Evolutionary conservation across 2,113 vertebrate species (phyloP).

Genomic region (Bubo scandiacus): DNA sequence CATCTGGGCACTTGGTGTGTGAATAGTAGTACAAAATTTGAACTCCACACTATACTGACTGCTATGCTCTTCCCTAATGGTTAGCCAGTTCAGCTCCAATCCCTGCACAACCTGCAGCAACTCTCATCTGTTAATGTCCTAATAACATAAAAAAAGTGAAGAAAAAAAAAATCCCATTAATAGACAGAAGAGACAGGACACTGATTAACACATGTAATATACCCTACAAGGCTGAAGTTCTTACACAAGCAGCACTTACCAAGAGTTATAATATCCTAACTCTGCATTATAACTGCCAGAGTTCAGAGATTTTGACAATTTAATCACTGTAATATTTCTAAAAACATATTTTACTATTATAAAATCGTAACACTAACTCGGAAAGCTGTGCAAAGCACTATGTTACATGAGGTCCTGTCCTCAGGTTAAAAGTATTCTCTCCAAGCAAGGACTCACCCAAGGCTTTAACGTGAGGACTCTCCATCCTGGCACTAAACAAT

Average conservation of each 20-base stretch:
- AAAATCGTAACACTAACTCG: background rate
- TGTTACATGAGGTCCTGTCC: background rate
- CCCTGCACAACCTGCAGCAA: background rate
- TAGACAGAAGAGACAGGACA: background rate
- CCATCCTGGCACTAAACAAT: background rate
- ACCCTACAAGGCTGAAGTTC: background rate
- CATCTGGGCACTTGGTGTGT: background rate
- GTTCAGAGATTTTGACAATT: constrained; percentile 45
- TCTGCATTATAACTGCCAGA: constrained; percentile 18
- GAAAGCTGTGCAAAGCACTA: background rate
- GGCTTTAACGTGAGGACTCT: background rate
- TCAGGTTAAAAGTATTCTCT: background rate
- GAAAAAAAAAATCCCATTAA: background rate
- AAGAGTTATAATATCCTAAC: background rate
- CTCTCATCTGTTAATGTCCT: background rate
- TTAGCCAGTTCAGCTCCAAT: background rate
- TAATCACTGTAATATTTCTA: constrained; percentile 43
- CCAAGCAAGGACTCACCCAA: background rate
- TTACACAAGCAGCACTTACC: background rate
- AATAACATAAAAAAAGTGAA: background rate
- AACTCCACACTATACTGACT: background rate
- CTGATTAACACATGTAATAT: constrained; percentile 25
- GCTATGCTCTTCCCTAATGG: background rate
- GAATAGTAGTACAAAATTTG: background rate
- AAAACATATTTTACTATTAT: constrained; percentile 6